Percentiles rank a stretch among this genome's conserved stretches.
Conservation (phyloP, 2,113 vertebrate genomes). For the Pseudorasbora parva region DNA sequence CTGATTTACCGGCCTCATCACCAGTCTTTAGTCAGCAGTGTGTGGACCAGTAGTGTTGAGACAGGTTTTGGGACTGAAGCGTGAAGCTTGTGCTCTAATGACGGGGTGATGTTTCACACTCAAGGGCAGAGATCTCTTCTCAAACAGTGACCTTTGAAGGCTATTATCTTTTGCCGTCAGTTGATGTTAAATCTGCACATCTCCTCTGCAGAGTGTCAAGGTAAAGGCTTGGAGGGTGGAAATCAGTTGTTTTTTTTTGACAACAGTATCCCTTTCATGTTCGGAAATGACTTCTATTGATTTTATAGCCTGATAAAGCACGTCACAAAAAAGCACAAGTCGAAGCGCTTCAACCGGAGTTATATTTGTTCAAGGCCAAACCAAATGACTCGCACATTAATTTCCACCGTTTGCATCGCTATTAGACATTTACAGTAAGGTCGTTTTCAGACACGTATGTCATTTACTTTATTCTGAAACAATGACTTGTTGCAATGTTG, state of each 20-base stretch:
- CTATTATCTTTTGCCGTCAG: neutral
- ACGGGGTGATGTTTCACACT: neutral
- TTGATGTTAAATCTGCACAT: neutral
- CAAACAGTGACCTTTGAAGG: constrained; percentile 4
- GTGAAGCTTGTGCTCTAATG: constrained; percentile 22
- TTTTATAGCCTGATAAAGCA: neutral
- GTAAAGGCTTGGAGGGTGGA: neutral
- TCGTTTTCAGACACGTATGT: neutral
- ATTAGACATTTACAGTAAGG: neutral
- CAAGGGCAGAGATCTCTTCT: neutral
- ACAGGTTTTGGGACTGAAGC: neutral
- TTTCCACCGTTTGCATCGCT: neutral
- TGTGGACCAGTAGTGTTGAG: neutral
- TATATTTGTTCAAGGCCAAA: neutral
- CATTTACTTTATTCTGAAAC: neutral
- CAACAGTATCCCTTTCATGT: neutral
- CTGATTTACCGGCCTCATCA: neutral
- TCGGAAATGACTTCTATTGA: neutral
- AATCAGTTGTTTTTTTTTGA: neutral
- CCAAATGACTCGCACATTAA: neutral
- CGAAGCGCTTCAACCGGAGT: neutral
- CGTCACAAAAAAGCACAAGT: neutral
- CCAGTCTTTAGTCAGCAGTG: neutral
- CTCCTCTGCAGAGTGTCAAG: neutral
- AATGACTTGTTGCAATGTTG: neutral